A percentile compares a stretch with the other conserved stretches of the same genome.
phyloP scores from a whole-genome alignment of 2,113 vertebrate genomes.

The Melanerpes aurifrons region DNA sequence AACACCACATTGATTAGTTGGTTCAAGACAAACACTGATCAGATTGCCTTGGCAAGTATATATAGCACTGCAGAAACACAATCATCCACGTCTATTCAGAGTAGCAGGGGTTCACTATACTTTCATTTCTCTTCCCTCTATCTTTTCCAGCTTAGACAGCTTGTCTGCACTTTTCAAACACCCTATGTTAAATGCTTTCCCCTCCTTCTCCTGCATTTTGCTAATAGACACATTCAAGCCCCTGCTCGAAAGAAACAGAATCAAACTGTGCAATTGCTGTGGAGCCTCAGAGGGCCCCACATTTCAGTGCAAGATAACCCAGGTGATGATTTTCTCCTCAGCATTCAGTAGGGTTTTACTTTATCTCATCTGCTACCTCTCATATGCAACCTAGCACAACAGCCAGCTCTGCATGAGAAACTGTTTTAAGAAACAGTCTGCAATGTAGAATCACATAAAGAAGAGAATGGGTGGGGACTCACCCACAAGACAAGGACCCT shows the following conservation, averaged over 20 bases:
- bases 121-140: not conserved
- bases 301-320: not conserved
- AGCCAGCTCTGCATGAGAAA: not conserved
- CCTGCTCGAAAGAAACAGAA: not conserved
- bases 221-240: not conserved
- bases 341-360: not conserved
- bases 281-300: not conserved
- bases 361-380: not conserved
- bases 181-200: not conserved
- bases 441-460: not conserved
- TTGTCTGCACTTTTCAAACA: not conserved
- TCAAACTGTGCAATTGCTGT: not conserved
- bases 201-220: not conserved
- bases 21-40: constrained; percentile 54
- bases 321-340: not conserved
- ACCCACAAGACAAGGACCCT: not conserved
- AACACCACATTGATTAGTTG: constrained; percentile 51
- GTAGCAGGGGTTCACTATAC: not conserved
- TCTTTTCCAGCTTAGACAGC: constrained; percentile 17
- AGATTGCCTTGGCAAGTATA: constrained; percentile 55
- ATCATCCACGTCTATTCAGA: not conserved
- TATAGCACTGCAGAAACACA: constrained; percentile 6
- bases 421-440: not conserved
- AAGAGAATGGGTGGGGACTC: not conserved
- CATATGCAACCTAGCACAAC: not conserved